These are phyloP conservation scores for Halcyon smyrnensis DNA, from an alignment of 2,797 vertebrate species.

Conservation along the genomic window DNA sequence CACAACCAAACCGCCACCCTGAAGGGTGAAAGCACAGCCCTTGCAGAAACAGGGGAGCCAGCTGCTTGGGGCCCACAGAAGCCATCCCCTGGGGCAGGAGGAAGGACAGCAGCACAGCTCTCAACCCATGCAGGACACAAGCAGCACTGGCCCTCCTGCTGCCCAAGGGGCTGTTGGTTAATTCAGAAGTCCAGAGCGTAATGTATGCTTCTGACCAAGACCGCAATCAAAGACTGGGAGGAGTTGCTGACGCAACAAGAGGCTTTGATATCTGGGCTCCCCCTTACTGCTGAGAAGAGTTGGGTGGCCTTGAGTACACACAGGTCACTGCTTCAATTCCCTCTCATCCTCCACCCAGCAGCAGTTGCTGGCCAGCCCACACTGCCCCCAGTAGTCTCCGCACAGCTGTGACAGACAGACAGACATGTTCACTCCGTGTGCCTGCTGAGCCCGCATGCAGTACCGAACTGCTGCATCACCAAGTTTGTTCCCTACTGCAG, in stretches of 20 bases:
- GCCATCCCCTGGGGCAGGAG: rapidly evolving
- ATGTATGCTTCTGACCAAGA: not conserved
- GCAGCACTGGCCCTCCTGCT: not conserved
- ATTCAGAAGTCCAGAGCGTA: not conserved
- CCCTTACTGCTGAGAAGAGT: not conserved
- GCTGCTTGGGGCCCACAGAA: rapidly evolving
- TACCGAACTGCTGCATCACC: not conserved
- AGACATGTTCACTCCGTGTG: not conserved
- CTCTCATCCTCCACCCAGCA: not conserved
- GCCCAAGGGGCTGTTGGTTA: not conserved
- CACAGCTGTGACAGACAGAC: not conserved
- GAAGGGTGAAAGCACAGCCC: not conserved
- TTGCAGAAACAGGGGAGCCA: not conserved
- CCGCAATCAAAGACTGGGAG: not conserved
- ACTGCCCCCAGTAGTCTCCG: not conserved
- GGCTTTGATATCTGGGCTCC: not conserved
- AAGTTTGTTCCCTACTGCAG: not conserved
- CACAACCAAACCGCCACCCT: not conserved
- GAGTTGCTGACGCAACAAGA: not conserved
- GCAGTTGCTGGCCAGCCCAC: not conserved
- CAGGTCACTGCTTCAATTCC: not conserved
- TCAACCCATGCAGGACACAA: not conserved
- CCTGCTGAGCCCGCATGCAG: not conserved
- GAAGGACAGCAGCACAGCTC: not conserved
- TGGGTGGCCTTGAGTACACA: not conserved